phyloP scores from a whole-genome alignment of 2,113 vertebrate species.

The Sarotherodon lohbergeri region DNA sequence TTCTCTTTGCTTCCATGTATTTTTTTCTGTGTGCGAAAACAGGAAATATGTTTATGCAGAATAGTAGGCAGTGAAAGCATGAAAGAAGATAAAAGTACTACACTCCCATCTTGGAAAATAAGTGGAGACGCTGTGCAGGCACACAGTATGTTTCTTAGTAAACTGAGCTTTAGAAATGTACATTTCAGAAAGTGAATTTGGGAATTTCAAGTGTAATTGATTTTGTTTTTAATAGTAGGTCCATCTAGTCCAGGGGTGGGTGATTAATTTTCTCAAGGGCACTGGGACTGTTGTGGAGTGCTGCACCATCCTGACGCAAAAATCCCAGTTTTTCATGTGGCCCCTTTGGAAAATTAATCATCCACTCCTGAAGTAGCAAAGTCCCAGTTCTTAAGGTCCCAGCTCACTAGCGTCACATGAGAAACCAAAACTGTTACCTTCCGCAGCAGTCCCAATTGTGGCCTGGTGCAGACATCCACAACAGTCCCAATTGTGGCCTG shows the following conservation, averaged over 20 bases:
- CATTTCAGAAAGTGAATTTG: not conserved
- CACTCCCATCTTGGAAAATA: not conserved
- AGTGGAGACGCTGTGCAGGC: not conserved
- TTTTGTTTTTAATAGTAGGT: not conserved
- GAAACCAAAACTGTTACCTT: not conserved
- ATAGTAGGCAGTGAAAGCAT: not conserved
- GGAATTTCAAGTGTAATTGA: not conserved
- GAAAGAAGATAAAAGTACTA: not conserved
- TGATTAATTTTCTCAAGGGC: not conserved
- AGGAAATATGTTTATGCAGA: constrained; percentile 30
- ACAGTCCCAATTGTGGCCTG: too few species aligned
- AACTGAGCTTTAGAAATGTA: not conserved
- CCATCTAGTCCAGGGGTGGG: not conserved
- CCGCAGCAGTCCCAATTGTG: not conserved
- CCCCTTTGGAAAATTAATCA: not conserved
- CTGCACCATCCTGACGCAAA: not conserved
- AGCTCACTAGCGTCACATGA: not conserved
- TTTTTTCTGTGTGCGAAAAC: not conserved
- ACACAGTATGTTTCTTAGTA: not conserved
- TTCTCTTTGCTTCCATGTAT: not conserved
- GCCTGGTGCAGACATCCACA: not conserved
- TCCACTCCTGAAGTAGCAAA: not conserved
- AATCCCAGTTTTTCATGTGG: not conserved
- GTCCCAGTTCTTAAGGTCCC: not conserved
- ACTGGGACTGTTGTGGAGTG: not conserved